phyloP scores from a whole-genome alignment of 1,140 invertebrate genomes.

The Caerostris extrusa region DNA sequence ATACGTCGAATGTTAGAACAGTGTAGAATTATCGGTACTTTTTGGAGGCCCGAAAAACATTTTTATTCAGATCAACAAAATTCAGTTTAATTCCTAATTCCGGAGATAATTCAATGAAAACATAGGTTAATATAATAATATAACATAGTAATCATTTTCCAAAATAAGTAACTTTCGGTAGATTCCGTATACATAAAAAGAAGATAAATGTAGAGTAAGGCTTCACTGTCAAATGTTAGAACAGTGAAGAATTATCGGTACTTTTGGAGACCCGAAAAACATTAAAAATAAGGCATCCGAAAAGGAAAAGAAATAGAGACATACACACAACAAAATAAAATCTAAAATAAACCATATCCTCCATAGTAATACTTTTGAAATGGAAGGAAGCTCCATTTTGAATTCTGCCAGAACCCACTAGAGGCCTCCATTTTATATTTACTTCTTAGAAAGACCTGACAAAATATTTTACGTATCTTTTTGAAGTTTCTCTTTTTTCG shows the following conservation, averaged over 20 bases:
- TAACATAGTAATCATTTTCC: no score
- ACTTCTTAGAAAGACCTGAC: slow-evolving; percentile 39
- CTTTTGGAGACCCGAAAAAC: neutral
- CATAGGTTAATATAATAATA: no score
- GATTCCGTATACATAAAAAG: no score
- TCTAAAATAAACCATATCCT: slow-evolving; percentile 2
- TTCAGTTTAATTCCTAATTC: no score
- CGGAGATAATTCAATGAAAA: no score
- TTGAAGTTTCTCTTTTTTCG: neutral
- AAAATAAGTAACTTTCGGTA: no score
- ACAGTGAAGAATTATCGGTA: neutral
- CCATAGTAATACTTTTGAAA: slow-evolving; percentile 30
- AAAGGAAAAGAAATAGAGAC: neutral
- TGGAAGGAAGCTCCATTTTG: slow-evolving; percentile 29
- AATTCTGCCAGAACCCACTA: slow-evolving; percentile 37
- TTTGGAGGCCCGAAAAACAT: neutral
- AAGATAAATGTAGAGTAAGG: no score
- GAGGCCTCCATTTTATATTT: slow-evolving; percentile 48
- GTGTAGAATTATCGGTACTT: neutral
- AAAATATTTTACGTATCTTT: slow-evolving; percentile 19
- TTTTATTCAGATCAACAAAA: neutral
- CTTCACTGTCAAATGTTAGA: neutral
- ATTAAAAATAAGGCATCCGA: neutral
- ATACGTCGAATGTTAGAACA: neutral
- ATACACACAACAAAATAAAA: neutral